These are phyloP conservation scores for Phoxinus phoxinus DNA, from an alignment of 2,113 vertebrate species.

Conservation along the genomic window DNA sequence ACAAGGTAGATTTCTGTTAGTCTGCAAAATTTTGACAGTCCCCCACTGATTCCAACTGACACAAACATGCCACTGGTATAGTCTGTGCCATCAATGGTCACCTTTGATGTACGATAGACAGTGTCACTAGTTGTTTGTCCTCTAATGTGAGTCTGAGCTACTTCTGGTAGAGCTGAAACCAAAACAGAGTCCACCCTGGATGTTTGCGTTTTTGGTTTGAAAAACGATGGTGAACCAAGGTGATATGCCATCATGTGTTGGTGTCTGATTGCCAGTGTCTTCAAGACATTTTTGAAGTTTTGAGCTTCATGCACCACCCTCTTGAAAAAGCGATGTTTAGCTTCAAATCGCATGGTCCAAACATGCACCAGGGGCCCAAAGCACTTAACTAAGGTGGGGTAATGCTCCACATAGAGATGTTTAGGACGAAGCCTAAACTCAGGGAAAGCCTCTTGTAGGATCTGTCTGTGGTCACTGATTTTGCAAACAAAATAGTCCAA, in stretches of 20 bases:
- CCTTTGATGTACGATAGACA: constrained; percentile 12
- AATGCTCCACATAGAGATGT: background rate
- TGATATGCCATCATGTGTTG: background rate
- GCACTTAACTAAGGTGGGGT: background rate
- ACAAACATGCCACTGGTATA: constrained; percentile 36
- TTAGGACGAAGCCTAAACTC: background rate
- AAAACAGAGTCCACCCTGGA: background rate
- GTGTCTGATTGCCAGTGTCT: background rate
- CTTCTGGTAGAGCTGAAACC: background rate
- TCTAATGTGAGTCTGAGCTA: background rate
- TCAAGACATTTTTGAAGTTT: constrained; percentile 6
- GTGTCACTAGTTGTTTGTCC: constrained; percentile 24
- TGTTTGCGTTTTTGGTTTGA: background rate
- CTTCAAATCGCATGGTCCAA: background rate
- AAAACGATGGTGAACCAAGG: too few relatives aligned
- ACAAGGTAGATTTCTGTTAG: too few relatives aligned
- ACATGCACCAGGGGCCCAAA: background rate
- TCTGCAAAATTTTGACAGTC: constrained; percentile 26
- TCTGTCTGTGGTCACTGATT: too few relatives aligned
- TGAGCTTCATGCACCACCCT: background rate
- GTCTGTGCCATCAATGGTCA: constrained; percentile 29
- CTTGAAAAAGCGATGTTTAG: background rate
- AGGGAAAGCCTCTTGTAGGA: background rate
- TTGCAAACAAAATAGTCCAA: background rate
- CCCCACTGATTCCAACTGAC: constrained; percentile 32